Base-by-base conservation (phyloP, 30 jellyfish, hydroid and myxozoan species). In the Haliclystus octoradiatus region DNA sequence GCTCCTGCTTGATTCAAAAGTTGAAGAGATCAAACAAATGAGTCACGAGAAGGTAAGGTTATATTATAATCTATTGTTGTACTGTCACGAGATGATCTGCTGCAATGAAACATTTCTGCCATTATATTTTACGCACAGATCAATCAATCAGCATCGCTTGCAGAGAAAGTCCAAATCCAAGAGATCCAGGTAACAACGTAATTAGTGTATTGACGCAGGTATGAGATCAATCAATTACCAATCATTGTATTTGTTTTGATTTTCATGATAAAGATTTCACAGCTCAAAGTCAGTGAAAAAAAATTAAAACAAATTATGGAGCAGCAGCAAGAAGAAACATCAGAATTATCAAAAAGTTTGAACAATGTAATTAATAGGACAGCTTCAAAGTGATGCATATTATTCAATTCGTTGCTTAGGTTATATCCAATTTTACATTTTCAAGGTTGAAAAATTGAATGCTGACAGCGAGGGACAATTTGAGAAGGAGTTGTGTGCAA, bases 401-500 rank as follows among this genome's bases (percentile, higher is more conserved):
- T n/a, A n/a, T n/a, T n/a, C n/a, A n/a, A n/a, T n/a, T n/a, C n/a
- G n/a, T n/a, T n/a, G n/a, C n/a, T n/a, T n/a, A n/a, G n/a, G n/a
- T n/a, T n/a, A n/a, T n/a, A n/a, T n/a, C n/a, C n/a, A n/a, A n/a
- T n/a, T n/a, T n/a, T n/a, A n/a, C n/a, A n/a, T n/a, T n/a, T n/a
- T n/a, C n/a, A n/a, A 79, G 87, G 84, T 85, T 14, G 65, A 88
- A 30, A 94, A 80, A 31, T 86, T 74, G 19, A 53, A 74, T 49
- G 75, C 85, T 0, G 95, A 88, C 50, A 51, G 76, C 31, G 94
- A 88, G 63, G 60, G 74, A 30, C 85, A 81, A 66, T 69, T 88
- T 93, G 80, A 70, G 68, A 70, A 71, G 50, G 97, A 88, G 69
- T 80, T 88, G 30, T 57, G 74, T 69, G 83, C 97, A 1, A 92